Percentiles rank a stretch among this genome's conserved stretches.
These are phyloP conservation scores for Ectemnius continuus DNA, from an alignment of 2,888 invertebrate genomes.

Conservation along the genomic window DNA sequence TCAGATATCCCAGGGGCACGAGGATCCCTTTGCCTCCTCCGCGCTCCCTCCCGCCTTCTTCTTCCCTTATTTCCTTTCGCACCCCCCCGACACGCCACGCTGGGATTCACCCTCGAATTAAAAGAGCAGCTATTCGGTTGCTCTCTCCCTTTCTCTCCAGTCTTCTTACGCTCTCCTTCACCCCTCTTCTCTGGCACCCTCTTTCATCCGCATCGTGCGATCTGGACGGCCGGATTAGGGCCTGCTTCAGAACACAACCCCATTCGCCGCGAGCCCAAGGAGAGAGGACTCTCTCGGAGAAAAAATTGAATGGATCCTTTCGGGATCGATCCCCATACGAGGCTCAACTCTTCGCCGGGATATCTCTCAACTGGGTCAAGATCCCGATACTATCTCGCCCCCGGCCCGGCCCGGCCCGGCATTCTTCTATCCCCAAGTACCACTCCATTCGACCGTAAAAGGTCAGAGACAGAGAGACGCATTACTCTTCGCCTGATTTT, in stretches of 20 bases:
- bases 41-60: background rate
- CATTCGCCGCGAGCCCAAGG: background rate
- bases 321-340: slow-evolving; percentile 27
- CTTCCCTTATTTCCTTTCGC: slow-evolving; percentile 28
- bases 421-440: no score
- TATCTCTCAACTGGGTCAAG: slow-evolving; percentile 37
- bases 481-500: no score
- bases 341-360: no score
- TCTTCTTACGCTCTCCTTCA: slow-evolving; percentile 1
- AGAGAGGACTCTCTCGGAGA: slow-evolving; percentile 22
- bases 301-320: slow-evolving; percentile 45
- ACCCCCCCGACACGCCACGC: slow-evolving; percentile 31
- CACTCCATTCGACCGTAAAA: no score
- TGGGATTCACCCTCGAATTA: slow-evolving; percentile 64
- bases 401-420: background rate
- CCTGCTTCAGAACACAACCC: background rate
- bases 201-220: slow-evolving; percentile 32
- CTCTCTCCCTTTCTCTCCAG: background rate
- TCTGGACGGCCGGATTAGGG: slow-evolving; percentile 26
- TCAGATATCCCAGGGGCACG: slow-evolving; percentile 56
- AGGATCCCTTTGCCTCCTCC: slow-evolving; percentile 24
- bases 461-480: no score
- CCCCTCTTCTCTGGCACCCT: slow-evolving; percentile 3
- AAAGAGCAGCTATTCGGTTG: slow-evolving; percentile 61
- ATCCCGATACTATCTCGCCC: slow-evolving; percentile 9